Base-by-base conservation (phyloP, 2,113 vertebrate species). In the Pteronura brasiliensis region DNA sequence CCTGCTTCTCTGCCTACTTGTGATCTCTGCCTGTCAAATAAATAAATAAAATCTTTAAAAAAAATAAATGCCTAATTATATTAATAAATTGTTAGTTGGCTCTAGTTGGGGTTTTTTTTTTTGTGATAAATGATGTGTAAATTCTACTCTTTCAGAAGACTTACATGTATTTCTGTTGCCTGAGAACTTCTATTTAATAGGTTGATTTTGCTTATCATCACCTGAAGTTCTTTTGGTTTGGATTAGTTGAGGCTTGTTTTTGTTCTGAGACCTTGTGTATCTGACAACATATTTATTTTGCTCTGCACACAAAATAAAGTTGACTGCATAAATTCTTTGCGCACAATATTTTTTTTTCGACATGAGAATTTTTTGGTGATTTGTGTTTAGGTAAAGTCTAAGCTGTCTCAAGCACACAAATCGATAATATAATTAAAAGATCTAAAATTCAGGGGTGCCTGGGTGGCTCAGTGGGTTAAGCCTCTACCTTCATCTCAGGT, bases 141-240 rank as follows among this genome's bases (percentile, higher is more conserved):
- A 21, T 27, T 79, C 13, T 0, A 9, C 8, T 3, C 21, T 11
- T 47, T 39, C 7, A 4, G 20, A 52, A 8, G 59, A 15, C 14
- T 88, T 63, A 21, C 31, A 4, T 71, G 6, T 52, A 4, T 36
- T 67, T 69, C 42, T 31, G 3, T 71, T 67, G 7, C 25, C 74
- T 83, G 3, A 29, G 34, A 61, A 2, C 76, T 85, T 96, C 71
- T 91, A 63, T 49, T 95, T 59, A 91, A 59, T 72, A 81, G 7
- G 5, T 27, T 29, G 47, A n/a, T 67, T 44, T 92, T 23, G 4
- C 74, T 77, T 71, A 34, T 36, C 18, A n/a, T 6, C 31, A 42
- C 79, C 18, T n/a, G 27, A 87, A 17, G 27, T 39, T 57, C 39
- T 77, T 88, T 67, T 20, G 14, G 65, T 49, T 63, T 72, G 39